These are phyloP conservation scores for Stichopus chloronotus DNA, from an alignment of 35 echinoderm and acorn worm species.

Conservation along the genomic window DNA sequence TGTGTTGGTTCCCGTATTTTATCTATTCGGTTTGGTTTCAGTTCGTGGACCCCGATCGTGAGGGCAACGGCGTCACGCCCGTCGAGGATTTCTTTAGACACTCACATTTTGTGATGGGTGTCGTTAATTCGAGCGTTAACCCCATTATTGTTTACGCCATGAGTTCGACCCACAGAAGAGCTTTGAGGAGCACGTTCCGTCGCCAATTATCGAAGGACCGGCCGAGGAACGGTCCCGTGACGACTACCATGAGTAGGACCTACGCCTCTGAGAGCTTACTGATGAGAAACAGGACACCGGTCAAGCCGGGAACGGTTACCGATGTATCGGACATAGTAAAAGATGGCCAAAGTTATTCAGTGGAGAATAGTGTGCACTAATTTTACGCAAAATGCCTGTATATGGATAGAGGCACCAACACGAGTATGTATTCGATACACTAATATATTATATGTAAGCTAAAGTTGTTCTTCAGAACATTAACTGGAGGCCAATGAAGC, in stretches of 20 bases:
- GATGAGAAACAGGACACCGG: not conserved
- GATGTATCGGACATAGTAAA: slow-evolving; percentile 26
- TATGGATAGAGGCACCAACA: no score
- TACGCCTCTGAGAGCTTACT: not conserved
- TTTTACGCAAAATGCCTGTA: not conserved
- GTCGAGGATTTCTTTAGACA: slow-evolving; percentile 55
- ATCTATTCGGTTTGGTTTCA: slow-evolving; percentile 61
- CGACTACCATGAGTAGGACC: slow-evolving; percentile 34
- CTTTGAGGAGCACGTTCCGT: slow-evolving; percentile 62
- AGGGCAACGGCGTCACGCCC: not conserved
- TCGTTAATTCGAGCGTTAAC: slow-evolving; percentile 70
- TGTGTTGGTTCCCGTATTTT: slow-evolving; percentile 92
- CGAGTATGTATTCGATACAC: no score
- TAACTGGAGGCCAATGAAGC: no score
- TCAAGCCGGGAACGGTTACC: not conserved
- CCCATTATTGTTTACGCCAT: slow-evolving; percentile 76
- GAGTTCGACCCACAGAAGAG: slow-evolving; percentile 78
- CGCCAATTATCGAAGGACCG: not conserved
- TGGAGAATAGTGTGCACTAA: not conserved
- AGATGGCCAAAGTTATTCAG: not conserved
- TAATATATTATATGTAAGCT: no score
- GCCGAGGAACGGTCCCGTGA: not conserved
- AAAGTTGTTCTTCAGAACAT: no score
- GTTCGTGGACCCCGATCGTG: not conserved
- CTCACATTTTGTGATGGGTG: slow-evolving; percentile 45